phyloP scores from a whole-genome alignment of 2,113 vertebrate species.

The Takifugu flavidus region DNA sequence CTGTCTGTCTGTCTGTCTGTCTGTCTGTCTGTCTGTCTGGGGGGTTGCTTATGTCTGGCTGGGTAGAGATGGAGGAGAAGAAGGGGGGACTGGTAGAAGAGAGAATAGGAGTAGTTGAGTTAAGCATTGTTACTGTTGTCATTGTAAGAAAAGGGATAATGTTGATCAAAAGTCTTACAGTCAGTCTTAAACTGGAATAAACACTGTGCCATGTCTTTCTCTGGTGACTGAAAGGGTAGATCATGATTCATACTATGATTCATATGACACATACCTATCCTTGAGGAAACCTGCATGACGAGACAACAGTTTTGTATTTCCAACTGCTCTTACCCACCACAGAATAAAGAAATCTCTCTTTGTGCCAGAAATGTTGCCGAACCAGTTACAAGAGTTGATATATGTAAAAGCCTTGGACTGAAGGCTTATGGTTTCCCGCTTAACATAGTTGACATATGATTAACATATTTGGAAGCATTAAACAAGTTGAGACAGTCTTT shows the following conservation, averaged over 20 bases:
- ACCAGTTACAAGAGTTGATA: conserved; percentile 12
- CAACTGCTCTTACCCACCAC: conserved; percentile 15
- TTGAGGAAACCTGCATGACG: conserved; percentile 6
- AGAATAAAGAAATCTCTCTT: not conserved
- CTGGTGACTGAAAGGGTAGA: conserved; percentile 26
- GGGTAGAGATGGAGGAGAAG: too few relatives aligned
- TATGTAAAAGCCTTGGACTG: not conserved
- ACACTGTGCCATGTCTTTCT: conserved; percentile 31
- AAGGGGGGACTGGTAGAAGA: too few relatives aligned
- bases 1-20: too few relatives aligned
- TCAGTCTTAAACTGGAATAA: conserved; percentile 18
- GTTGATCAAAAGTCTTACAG: not conserved
- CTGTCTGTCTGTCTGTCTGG: too few relatives aligned
- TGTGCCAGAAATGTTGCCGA: conserved; percentile 29
- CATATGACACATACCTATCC: conserved; percentile 10
- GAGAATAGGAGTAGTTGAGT: too few relatives aligned
- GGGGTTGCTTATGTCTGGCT: too few relatives aligned
- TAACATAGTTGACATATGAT: too few relatives aligned
- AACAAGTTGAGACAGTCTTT: too few relatives aligned
- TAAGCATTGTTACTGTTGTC: not conserved
- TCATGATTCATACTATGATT: conserved; percentile 21
- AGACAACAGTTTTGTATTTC: conserved; percentile 21
- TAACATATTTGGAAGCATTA: too few relatives aligned
- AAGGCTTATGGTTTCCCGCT: too few relatives aligned
- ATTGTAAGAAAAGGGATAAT: not conserved